These are phyloP conservation scores for Cyrtonyx montezumae DNA, from an alignment of 2,113 vertebrate species.

Conservation along the genomic window DNA sequence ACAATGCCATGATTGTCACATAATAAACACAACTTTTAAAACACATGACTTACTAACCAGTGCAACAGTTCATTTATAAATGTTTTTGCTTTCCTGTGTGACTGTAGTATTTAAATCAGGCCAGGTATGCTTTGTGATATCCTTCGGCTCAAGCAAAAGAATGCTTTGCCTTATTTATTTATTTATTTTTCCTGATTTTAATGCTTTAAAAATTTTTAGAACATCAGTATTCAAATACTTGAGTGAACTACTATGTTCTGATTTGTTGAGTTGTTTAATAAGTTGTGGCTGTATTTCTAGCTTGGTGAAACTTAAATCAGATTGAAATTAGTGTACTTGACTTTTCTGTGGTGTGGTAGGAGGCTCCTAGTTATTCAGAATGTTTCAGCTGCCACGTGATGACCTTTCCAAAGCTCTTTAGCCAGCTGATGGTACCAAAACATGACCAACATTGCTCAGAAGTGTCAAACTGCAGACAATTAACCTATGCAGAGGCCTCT, in stretches of 20 bases:
- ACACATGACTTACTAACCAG: neutral
- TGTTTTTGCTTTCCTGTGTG: neutral
- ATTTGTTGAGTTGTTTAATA: neutral
- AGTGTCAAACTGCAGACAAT: neutral
- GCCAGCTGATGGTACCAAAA: neutral
- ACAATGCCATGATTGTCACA: neutral
- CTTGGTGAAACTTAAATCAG: neutral
- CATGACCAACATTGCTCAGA: neutral
- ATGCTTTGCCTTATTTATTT: neutral
- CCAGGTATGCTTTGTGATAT: neutral
- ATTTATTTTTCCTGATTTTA: neutral
- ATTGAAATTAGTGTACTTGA: neutral
- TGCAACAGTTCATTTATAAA: neutral
- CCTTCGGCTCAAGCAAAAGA: neutral
- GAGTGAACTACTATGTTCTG: neutral
- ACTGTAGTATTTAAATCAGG: neutral
- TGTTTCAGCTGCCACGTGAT: neutral
- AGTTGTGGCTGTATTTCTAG: neutral
- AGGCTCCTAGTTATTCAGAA: neutral
- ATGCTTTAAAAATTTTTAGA: neutral
- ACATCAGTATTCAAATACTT: neutral
- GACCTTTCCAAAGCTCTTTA: neutral
- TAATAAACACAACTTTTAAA: neutral
- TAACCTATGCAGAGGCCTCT: accelerated
- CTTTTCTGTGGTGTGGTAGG: neutral